Base-by-base conservation (phyloP, 2,797 vertebrate species). In the Morelia viridis region DNA sequence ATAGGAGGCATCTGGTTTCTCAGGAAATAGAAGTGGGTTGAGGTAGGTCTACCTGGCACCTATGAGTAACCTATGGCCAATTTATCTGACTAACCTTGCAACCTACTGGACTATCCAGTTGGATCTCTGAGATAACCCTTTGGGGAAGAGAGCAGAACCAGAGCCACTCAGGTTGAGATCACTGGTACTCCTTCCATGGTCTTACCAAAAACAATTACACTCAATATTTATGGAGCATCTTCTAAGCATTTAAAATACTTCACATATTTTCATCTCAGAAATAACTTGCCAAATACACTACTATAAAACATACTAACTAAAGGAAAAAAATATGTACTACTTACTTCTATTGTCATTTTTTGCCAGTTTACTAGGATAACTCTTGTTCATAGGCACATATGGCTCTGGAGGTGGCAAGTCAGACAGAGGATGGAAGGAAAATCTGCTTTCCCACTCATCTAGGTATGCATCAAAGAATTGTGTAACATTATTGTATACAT, bases 391-490 rank as follows among this genome's bases (percentile, higher is more conserved):
- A 24, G 97, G 97, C 87, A 98, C 96, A 93, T 98, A 99, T 11
- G 99, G 99, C 91, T 99, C 99, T 11, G 99, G 99, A 91, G 98
- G 98, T 89, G 99, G 99, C 94, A 99, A 96, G 94, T 99, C 99
- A 28, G 99, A 99, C 96, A 99, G 92, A 0, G 99, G 98, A 93
- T 99, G 99, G 96, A 99, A 99, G 94, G 94, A 98, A 97, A 99
- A 99, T 90, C 99, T 98, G 96, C 97, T 96, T 97, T 99, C 99
- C 98, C 98, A 99, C 90, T 99, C 99, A 97, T 99, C 99, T 99
- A 92, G 91, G 93, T 90, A 94, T 2, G 87, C 91, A 91, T 92
- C 90, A 94, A 84, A 92, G 46, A 85, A 26, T 87, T 93, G 92
- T 95, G 87, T 84, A 35, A 92, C 0, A 93, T 76, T 71, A 90